Percentiles rank a stretch among this genome's conserved stretches.
phyloP scores from a whole-genome alignment of 2,113 vertebrate species.

The Rhipidura dahli region DNA sequence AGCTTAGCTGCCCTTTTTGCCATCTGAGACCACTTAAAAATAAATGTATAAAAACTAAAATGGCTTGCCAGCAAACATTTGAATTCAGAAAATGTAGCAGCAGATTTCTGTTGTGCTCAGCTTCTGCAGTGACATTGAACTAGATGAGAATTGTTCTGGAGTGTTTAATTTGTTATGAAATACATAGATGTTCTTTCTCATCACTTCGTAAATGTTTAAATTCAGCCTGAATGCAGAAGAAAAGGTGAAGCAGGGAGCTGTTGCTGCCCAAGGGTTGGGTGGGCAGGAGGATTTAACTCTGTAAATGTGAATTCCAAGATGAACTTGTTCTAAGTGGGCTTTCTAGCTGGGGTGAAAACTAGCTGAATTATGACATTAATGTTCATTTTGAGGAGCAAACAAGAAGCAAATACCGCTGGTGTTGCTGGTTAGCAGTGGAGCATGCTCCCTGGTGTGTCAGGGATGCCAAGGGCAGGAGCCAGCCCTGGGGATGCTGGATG shows the following conservation, averaged over 20 bases:
- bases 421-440: background rate
- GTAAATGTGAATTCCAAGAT: background rate
- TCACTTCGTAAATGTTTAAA: constrained; percentile 30
- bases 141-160: background rate
- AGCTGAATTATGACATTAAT: background rate
- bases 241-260: background rate
- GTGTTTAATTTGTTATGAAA: constrained; percentile 18
- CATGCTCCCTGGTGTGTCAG: background rate
- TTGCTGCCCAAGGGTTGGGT: background rate
- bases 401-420: background rate
- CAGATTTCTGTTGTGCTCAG: background rate
- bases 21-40: background rate
- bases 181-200: background rate
- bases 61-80: background rate
- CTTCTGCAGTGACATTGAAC: background rate
- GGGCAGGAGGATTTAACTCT: background rate
- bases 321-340: background rate
- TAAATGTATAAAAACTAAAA: background rate
- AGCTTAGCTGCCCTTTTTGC: background rate
- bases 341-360: background rate
- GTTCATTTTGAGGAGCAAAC: background rate
- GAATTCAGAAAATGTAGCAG: background rate
- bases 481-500: background rate
- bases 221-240: background rate
- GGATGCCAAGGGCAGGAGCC: background rate